These are phyloP conservation scores for Dryococelus australis DNA, from an alignment of 2,888 invertebrate genomes.

Conservation along the genomic window DNA sequence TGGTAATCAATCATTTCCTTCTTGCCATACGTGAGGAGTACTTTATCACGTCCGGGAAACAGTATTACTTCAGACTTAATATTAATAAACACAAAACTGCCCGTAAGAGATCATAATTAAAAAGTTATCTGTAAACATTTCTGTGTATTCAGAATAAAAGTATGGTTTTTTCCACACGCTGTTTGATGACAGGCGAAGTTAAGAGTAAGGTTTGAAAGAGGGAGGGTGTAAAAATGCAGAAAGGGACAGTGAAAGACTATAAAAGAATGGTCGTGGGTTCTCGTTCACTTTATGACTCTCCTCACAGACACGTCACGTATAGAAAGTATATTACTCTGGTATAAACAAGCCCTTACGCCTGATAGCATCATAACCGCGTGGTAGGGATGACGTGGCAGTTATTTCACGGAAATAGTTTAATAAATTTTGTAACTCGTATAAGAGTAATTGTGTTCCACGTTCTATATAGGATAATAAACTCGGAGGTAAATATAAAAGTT, in stretches of 20 bases:
- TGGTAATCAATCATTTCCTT: too few relatives aligned
- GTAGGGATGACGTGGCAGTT: background rate
- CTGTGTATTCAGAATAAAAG: too few relatives aligned
- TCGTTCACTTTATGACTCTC: background rate
- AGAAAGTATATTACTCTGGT: background rate
- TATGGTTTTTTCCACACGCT: too few relatives aligned
- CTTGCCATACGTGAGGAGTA: too few relatives aligned
- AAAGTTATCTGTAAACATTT: too few relatives aligned
- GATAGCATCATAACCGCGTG: background rate
- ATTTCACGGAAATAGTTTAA: background rate
- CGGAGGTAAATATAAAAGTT: background rate
- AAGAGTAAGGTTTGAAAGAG: background rate
- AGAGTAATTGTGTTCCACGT: background rate
- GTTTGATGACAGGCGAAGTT: too few relatives aligned
- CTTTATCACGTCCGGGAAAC: too few relatives aligned
- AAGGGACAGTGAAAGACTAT: background rate
- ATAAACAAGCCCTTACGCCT: background rate
- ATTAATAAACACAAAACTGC: too few relatives aligned
- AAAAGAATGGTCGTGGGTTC: background rate
- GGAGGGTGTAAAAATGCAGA: background rate
- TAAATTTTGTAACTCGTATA: background rate
- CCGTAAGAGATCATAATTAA: too few relatives aligned
- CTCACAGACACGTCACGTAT: background rate
- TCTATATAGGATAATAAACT: background rate
- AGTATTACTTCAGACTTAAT: too few relatives aligned